Evolutionary conservation across 2,113 vertebrate species (phyloP).

Genomic region (Limanda limanda): DNA sequence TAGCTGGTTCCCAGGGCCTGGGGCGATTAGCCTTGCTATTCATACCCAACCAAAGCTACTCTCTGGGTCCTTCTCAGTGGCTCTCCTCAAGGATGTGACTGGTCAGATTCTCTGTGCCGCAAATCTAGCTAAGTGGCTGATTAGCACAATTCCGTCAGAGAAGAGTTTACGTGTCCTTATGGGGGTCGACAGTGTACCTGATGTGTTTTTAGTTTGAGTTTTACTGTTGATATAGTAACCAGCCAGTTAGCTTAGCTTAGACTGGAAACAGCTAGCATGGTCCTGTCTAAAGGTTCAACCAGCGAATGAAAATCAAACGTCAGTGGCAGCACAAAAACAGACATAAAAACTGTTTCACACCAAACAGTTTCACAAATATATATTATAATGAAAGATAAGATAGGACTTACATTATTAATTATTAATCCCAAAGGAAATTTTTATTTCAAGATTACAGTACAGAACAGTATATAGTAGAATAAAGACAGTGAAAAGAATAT

Average conservation of each 20-base stretch:
- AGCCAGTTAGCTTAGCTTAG: neutral
- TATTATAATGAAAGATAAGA: too few relatives aligned
- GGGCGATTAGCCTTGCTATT: conserved; percentile 67
- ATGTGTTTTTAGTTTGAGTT: too few relatives aligned
- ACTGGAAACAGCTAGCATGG: neutral
- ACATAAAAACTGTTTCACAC: neutral
- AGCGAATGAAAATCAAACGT: too few relatives aligned
- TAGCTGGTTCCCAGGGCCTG: conserved; percentile 55
- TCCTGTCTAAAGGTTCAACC: too few relatives aligned
- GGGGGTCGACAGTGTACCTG: neutral
- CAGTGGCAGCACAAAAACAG: too few relatives aligned
- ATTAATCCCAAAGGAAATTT: too few relatives aligned
- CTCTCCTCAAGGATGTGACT: conserved; percentile 41
- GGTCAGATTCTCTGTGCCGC: conserved; percentile 21
- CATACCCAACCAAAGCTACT: conserved; percentile 53
- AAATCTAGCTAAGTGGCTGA: neutral
- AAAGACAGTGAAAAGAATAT: too few relatives aligned
- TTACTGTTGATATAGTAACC: too few relatives aligned
- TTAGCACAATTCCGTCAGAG: neutral
- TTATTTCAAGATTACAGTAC: too few relatives aligned
- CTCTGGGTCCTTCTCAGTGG: conserved; percentile 21
- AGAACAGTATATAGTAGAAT: too few relatives aligned
- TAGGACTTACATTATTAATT: too few relatives aligned
- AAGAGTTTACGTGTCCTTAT: neutral
- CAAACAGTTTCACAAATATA: too few relatives aligned